These are phyloP conservation scores for Tinamus major DNA, from an alignment of 2,797 vertebrate genomes.

Conservation along the genomic window DNA sequence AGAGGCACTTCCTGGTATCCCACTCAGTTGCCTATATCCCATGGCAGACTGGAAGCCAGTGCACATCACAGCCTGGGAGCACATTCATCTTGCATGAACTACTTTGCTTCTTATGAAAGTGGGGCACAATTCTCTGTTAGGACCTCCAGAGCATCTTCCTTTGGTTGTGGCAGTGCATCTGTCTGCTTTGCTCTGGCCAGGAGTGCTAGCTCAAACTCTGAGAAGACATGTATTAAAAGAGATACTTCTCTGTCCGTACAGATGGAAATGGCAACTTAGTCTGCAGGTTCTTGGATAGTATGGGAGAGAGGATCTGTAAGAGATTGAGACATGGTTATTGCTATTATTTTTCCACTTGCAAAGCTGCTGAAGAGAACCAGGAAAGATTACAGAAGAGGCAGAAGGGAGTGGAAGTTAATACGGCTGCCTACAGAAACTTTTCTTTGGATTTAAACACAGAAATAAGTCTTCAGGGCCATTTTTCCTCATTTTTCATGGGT, in stretches of 20 bases:
- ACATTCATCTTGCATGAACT: background rate
- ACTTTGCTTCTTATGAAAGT: background rate
- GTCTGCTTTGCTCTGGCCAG: rapidly evolving
- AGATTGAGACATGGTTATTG: background rate
- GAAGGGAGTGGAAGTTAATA: background rate
- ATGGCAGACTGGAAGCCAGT: background rate
- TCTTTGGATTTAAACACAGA: background rate
- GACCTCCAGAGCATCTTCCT: background rate
- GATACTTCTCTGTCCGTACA: background rate
- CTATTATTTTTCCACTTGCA: background rate
- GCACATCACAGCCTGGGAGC: background rate
- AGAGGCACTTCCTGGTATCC: background rate
- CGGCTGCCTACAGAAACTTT: background rate
- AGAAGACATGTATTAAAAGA: background rate
- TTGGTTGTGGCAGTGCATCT: background rate
- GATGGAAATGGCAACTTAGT: background rate
- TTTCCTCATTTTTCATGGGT: background rate
- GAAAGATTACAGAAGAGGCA: background rate
- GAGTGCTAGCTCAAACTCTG: background rate
- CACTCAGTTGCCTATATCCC: background rate
- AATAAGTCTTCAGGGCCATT: background rate
- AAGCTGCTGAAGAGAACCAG: background rate
- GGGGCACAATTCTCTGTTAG: background rate
- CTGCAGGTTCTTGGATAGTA: background rate
- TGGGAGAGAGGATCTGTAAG: background rate